phyloP scores from a whole-genome alignment of 2,797 vertebrate genomes.

The Hapalemur alaotrensis region DNA sequence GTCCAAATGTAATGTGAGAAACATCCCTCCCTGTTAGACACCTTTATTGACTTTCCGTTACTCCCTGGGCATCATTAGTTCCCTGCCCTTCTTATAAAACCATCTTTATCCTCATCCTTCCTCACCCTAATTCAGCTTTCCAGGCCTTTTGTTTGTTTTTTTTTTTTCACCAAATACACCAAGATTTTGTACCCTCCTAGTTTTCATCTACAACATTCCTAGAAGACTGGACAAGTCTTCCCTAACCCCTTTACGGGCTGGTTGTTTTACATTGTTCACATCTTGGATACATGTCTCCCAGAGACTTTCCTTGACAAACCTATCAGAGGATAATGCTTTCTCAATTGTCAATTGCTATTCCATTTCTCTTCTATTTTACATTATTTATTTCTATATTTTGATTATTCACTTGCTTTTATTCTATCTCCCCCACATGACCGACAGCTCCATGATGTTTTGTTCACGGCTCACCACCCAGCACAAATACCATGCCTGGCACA shows the following conservation, averaged over 20 bases:
- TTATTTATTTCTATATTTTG: not conserved
- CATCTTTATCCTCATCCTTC: not conserved
- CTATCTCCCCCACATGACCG: not conserved
- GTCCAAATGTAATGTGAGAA: not conserved
- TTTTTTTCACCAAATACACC: not conserved
- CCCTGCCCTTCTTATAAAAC: not conserved
- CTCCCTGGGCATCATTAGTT: not conserved
- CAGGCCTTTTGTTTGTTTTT: not conserved
- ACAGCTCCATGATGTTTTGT: not conserved
- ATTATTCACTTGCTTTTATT: not conserved
- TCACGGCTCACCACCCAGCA: not conserved
- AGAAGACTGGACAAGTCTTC: not conserved
- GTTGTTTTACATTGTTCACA: not conserved
- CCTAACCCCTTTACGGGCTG: rapidly evolving
- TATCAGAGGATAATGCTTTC: not conserved
- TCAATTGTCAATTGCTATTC: not conserved
- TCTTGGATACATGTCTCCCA: not conserved
- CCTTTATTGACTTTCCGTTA: not conserved
- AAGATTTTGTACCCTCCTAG: not conserved
- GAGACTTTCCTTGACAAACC: not conserved
- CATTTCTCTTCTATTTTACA: not conserved
- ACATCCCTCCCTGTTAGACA: not conserved
- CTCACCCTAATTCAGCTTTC: not conserved
- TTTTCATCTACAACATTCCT: not conserved
- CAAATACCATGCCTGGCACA: not conserved